A percentile compares a stretch with the other conserved stretches of the same genome.
Conservation (phyloP, 2,113 vertebrate genomes). For the Myotis brandtii region DNA sequence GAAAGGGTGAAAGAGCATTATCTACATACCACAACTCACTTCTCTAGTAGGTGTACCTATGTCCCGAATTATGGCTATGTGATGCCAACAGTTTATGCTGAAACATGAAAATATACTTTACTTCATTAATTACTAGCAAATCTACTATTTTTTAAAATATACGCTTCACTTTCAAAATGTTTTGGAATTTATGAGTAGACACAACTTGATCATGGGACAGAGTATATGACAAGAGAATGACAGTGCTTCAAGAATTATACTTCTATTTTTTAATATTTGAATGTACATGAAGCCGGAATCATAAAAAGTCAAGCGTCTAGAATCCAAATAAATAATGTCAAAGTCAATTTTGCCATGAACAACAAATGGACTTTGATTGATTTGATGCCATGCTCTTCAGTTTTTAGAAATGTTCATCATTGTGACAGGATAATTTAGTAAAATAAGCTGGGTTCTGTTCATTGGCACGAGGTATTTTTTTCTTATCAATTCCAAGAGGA, state of each 20-base stretch:
- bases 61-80: not conserved
- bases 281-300: not conserved
- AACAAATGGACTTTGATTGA: not conserved
- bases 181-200: not conserved
- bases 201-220: not conserved
- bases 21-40: fast-evolving
- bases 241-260: not conserved
- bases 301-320: not conserved
- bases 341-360: not conserved
- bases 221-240: not conserved
- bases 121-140: not conserved
- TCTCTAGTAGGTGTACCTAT: not conserved
- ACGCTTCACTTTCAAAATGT: not conserved
- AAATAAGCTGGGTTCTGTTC: not conserved
- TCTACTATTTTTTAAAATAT: not conserved
- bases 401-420: slow-evolving; percentile 1
- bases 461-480: not conserved
- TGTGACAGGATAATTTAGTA: slow-evolving; percentile 23
- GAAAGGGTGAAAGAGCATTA: fast-evolving
- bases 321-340: not conserved
- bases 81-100: not conserved
- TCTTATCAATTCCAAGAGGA: not conserved
- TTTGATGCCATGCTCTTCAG: not conserved
- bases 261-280: not conserved
- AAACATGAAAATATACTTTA: not conserved